Evolutionary conservation across 2,797 vertebrate species (phyloP), one percentile per base, ranked within the genome.

Genomic region (Tragelaphus oryx): DNA sequence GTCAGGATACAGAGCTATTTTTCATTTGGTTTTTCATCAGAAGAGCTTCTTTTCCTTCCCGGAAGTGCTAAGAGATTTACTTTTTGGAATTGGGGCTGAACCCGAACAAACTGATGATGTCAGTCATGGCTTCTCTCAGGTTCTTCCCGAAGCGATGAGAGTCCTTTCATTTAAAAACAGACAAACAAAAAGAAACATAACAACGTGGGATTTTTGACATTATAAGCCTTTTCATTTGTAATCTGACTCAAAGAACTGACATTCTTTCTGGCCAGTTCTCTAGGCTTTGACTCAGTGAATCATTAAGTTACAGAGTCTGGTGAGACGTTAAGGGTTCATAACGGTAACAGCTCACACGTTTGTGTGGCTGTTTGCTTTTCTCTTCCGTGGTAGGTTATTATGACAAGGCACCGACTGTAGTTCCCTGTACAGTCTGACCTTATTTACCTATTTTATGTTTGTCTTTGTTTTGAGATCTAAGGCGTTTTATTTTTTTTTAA

Each of bases 61-160:
- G 0, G 54, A 24, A 37, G 85, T 62, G 37, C 30, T 57, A 26
- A 0, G 9, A 89, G 22, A 44, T 46, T 98, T 97, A 98, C 95
- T 98, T 98, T 30, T 91, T 98, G 59, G 97, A 98, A 89, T 99
- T 99, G 86, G 98, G 97, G 37, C 95, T 79, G 2, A 97, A 26
- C 89, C 98, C 97, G 96, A 99, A 99, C 89, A 99, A 98, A 85
- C 48, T 84, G 97, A 99, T 97, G 11, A 99, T 99, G 81, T 99
- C 99, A 30, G 98, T 81, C 99, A 99, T 98, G 60, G 99, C 99
- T 93, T 99, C 98, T 93, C 33, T 97, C 97, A 99, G 98, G 98
- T 99, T 98, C 95, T 37, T 83, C 28, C 99, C 99, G n/a, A 99
- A 99, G 68, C 99, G 99, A 88, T 99, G 99, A 0, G 99, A 99